These are phyloP conservation scores for Propsilocerus akamusi DNA, from an alignment of 1,140 invertebrate genomes.

Conservation along the genomic window DNA sequence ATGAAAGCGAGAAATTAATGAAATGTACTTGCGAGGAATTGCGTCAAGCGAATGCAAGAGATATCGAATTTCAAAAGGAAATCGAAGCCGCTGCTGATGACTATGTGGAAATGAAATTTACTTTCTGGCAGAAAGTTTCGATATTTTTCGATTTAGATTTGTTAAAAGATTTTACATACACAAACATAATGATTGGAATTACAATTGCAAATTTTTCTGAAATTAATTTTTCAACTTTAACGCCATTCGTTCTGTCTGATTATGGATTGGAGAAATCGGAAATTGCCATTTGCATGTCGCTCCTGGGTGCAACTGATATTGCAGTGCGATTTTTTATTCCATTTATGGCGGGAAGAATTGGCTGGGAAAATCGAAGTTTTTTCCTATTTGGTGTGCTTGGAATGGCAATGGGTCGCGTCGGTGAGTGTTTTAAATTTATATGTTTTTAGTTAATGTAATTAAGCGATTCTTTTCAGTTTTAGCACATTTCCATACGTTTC, in stretches of 20 bases:
- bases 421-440: constrained; percentile 25
- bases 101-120: constrained; percentile 15
- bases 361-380: constrained; percentile 43
- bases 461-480: constrained; percentile 23
- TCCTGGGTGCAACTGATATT: constrained; percentile 36
- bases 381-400: constrained; percentile 43
- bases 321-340: constrained; percentile 37
- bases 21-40: constrained; percentile 17
- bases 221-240: constrained; percentile 46
- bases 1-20: constrained; percentile 8
- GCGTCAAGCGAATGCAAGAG: constrained; percentile 6
- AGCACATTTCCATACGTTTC: constrained; percentile 26
- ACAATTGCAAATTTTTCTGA: constrained; percentile 46
- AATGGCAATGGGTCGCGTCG: constrained; percentile 39
- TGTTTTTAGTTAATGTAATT: neutral
- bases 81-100: constrained; percentile 13
- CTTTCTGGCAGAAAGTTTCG: constrained; percentile 29
- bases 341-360: constrained; percentile 37
- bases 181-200: constrained; percentile 45
- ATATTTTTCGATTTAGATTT: constrained; percentile 46
- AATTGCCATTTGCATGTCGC: constrained; percentile 38
- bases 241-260: constrained; percentile 44
- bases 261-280: constrained; percentile 32
- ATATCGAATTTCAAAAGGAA: constrained; percentile 12
- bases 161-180: constrained; percentile 39